phyloP scores from a whole-genome alignment of 2,797 vertebrate genomes.

The Distichodus sexfasciatus region DNA sequence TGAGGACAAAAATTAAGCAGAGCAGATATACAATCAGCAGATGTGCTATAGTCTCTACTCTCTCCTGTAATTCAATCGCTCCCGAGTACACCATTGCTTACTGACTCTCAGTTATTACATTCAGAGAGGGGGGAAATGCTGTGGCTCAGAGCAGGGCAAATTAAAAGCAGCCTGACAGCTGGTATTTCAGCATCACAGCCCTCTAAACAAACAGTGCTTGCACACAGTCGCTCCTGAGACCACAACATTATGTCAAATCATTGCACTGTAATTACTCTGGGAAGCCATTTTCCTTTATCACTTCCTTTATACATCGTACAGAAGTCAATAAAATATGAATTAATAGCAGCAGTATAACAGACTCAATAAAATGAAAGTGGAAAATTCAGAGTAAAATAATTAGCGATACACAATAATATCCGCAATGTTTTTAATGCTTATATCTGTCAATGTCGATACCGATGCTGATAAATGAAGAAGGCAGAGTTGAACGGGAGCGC shows the following conservation, averaged over 20 bases:
- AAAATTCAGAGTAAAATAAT: too few species aligned
- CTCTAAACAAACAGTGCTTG: constrained; percentile 22
- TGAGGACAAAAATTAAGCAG: constrained; percentile 23
- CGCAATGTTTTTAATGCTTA: too few species aligned
- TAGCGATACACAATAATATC: too few species aligned
- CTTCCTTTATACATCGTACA: not conserved
- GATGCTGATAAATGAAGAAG: too few species aligned
- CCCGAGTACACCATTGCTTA: constrained; percentile 34
- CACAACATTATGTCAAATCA: not conserved
- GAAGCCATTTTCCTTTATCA: not conserved
- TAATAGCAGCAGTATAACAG: not conserved
- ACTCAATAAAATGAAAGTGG: too few species aligned
- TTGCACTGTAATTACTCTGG: not conserved
- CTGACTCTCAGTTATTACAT: constrained; percentile 30
- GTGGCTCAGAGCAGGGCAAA: constrained; percentile 37
- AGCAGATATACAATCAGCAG: constrained; percentile 33
- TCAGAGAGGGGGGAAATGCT: constrained; percentile 37
- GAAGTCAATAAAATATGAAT: not conserved
- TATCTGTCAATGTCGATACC: too few species aligned
- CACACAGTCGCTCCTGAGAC: not conserved
- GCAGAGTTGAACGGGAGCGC: too few species aligned
- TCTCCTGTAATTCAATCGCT: constrained; percentile 47
- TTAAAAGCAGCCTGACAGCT: constrained; percentile 40
- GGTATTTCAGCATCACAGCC: constrained; percentile 27
- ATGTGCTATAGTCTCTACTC: constrained; percentile 26